phyloP scores from a whole-genome alignment of 1,140 invertebrate genomes.

The Subanguina moxae region DNA sequence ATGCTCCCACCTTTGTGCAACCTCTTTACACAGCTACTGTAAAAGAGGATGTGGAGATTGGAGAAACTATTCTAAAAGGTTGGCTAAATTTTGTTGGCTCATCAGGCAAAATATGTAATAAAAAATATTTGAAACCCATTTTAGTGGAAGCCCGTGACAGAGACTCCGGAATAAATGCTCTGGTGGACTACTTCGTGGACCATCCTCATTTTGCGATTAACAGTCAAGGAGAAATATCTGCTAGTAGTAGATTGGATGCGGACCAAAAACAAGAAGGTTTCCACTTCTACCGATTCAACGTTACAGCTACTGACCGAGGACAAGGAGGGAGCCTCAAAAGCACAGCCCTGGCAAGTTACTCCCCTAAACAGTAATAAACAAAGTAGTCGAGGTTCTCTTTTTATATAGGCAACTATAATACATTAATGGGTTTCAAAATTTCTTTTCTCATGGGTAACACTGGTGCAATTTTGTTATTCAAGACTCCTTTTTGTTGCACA shows the following conservation, averaged over 20 bases:
- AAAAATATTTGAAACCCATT: background rate
- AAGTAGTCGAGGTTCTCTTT: no score
- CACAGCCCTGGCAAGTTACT: conserved; percentile 66
- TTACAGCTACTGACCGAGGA: conserved; percentile 82
- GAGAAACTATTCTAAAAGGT: conserved; percentile 44
- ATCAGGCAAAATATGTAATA: no score
- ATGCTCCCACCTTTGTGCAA: conserved; percentile 77
- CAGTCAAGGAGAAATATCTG: conserved; percentile 48
- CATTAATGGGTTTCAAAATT: no score
- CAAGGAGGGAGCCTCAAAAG: conserved; percentile 75
- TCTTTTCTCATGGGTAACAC: no score
- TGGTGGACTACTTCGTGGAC: conserved; percentile 45
- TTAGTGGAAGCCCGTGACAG: conserved; percentile 48
- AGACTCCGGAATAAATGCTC: conserved; percentile 46
- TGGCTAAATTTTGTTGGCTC: background rate
- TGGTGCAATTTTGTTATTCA: no score
- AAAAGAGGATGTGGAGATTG: conserved; percentile 69
- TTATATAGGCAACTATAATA: no score
- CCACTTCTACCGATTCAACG: conserved; percentile 70
- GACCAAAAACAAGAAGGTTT: conserved; percentile 50
- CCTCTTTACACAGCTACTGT: conserved; percentile 74
- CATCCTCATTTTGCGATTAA: conserved; percentile 50
- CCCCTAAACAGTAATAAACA: no score
- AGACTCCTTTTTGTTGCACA: no score
- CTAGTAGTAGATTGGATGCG: conserved; percentile 42